Evolutionary conservation across 2,888 invertebrate genomes (phyloP), one percentile per base, ranked within the genome.

Genomic region (Cacoxenus indagator): DNA sequence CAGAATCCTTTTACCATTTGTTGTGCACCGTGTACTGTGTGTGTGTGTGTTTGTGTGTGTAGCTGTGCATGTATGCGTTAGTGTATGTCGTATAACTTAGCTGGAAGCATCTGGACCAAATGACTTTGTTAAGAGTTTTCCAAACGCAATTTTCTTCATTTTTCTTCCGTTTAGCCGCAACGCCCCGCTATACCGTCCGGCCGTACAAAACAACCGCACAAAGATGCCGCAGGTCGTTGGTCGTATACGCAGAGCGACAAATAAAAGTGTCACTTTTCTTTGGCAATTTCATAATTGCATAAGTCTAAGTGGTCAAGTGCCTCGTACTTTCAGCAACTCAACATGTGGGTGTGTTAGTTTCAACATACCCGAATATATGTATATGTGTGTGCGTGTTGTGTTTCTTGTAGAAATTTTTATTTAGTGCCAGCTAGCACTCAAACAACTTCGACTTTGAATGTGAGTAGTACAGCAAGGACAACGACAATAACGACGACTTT

Each of bases 221-320:
- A 2, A n/a, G 31, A 19, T 62, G 0, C 62, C 57, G 54, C 14
- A 48, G 26, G 46, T 64, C 46, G 17, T 31, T 26, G 48, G 46
- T 62, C 24, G 31, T 43, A 29, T 17, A 31, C 51, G 57, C 37
- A 37, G 27, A 62, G 71, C 75, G 72, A 83, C 74, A 73, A 79
- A 80, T 81, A 80, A 83, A 81, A 83, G 83, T 81, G 83, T 83
- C 81, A 83, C 81, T 81, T 83, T 59, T 83, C 83, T 80, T 78
- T 83, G 83, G 81, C 83, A 82, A 83, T 81, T 81, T 80, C 81
- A 81, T 81, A 81, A 81, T 83, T 81, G 81, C 82, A 81, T 78
- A 80, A 83, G 83, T 83, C 81, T 80, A 82, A 81, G 81, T 81
- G 81, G 83, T 83, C 80, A 81, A 83, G 83, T 81, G 82, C 72